Base-by-base conservation (phyloP, 2,888 invertebrate genomes). In the Scaptomyza cyrtandrae region DNA sequence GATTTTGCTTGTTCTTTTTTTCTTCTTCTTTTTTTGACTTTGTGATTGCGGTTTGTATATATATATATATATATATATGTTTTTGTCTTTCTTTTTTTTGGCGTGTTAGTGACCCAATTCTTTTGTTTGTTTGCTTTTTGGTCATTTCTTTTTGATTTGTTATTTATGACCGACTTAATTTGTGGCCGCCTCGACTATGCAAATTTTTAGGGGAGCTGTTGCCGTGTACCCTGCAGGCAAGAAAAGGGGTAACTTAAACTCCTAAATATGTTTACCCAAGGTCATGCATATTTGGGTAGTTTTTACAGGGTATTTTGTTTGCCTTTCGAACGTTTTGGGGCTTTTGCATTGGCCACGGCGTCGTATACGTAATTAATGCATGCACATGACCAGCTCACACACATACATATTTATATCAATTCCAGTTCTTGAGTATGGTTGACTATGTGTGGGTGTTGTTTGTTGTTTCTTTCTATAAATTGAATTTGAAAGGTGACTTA, bases 291-390 rank as follows among this genome's bases (percentile, higher is more conserved):
- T 19, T 4, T 19, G 2, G 1, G 3, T 11, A 3, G n/a, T 13
- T 29, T 19, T 35, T 59, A 35, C 33, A 60, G 70, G 53, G 70
- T 61, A 52, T 57, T 9, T 10, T 3, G 19, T 6, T 59, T 41
- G 57, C 39, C 46, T 37, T 2, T n/a, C 1, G n/a, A n/a, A 19
- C 19, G 19, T 6, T 6, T 59, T 65, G 61, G 58, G 46, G 69
- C 76, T 65, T 80, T 71, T 74, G 81, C 78, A 85, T 78, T 54
- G 80, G 73, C 58, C 72, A 76, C 64, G 61, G 62, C 78, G 83
- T 62, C 85, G 83, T 84, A 88, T 84, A 81, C 83, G 88, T 86
- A 84, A 84, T 88, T 84, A 86, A 84, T 84, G 83, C 83, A 84
- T 84, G 87, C 81, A 88, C 86, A 78, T 80, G 49, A 55, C 56